phyloP scores from a whole-genome alignment of 2,888 invertebrate genomes.

The Branchipolynoe longqiensis region DNA sequence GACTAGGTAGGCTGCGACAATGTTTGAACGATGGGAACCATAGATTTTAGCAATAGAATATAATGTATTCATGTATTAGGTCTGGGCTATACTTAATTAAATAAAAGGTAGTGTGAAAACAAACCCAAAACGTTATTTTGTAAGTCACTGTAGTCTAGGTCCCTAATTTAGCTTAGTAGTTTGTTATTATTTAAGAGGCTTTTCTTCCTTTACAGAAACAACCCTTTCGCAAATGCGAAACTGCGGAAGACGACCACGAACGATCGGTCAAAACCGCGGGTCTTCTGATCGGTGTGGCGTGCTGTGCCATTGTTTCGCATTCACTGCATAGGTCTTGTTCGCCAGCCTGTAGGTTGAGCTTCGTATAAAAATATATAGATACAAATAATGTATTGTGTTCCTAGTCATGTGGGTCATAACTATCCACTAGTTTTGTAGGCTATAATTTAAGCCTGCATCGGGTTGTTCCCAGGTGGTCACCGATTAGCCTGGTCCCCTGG shows the following conservation, averaged over 20 bases:
- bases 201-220: slow-evolving; percentile 56
- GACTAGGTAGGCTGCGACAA: too few species aligned
- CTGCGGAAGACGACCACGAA: slow-evolving; percentile 58
- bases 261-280: slow-evolving; percentile 57
- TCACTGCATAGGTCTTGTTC: neutral
- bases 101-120: too few species aligned
- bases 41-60: too few species aligned
- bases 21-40: too few species aligned
- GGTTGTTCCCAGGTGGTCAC: too few species aligned
- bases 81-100: too few species aligned
- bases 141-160: neutral
- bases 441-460: neutral
- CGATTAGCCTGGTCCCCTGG: too few species aligned
- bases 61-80: too few species aligned
- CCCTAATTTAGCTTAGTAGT: slow-evolving; percentile 1
- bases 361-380: neutral
- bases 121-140: too few species aligned
- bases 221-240: slow-evolving; percentile 60
- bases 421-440: neutral
- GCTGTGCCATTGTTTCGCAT: neutral
- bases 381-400: neutral
- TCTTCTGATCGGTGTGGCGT: slow-evolving; percentile 7
- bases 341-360: neutral
- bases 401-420: neutral
- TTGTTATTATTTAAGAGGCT: slow-evolving; percentile 5